Percentiles rank a stretch among this genome's conserved stretches.
Evolutionary conservation across 1,140 invertebrate species (phyloP).

Genomic region (Meteorus sp.): DNA sequence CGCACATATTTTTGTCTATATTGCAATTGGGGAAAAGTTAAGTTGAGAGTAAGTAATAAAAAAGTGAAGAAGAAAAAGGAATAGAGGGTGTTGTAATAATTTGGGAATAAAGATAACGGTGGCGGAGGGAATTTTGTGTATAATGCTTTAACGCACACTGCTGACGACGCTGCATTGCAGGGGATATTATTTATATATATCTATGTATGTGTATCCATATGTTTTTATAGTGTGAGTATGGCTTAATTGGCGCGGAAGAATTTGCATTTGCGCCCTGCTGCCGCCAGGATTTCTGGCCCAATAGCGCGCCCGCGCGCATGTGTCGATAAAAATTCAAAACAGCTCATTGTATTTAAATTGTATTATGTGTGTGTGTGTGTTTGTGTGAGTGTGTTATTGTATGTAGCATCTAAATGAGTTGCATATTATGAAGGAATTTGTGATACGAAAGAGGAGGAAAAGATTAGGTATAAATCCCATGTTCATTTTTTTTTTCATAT

Average conservation of each 20-base stretch:
- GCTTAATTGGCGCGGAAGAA: slow-evolving; percentile 51
- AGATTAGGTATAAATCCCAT: background rate
- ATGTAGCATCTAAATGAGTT: background rate
- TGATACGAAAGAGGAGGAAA: background rate
- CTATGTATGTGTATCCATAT: no score
- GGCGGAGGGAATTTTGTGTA: no score
- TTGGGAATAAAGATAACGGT: background rate
- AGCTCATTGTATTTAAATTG: slow-evolving; percentile 57
- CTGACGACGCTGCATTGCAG: slow-evolving; percentile 20
- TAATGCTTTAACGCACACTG: slow-evolving; percentile 6
- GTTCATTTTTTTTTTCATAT: background rate
- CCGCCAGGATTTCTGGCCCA: no score
- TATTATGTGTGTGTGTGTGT: no score
- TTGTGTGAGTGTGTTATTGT: no score
- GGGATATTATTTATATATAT: no score
- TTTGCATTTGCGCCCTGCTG: slow-evolving; percentile 41
- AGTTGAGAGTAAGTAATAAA: no score
- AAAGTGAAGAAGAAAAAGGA: no score
- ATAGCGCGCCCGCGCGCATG: background rate
- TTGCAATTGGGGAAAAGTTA: no score
- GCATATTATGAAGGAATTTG: background rate
- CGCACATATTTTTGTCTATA: no score
- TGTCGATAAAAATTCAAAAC: slow-evolving; percentile 56
- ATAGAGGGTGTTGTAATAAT: background rate
- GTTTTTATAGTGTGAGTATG: slow-evolving; percentile 37